Evolutionary conservation across 2,113 vertebrate genomes (phyloP).

Genomic region (Syrrhaptes paradoxus): DNA sequence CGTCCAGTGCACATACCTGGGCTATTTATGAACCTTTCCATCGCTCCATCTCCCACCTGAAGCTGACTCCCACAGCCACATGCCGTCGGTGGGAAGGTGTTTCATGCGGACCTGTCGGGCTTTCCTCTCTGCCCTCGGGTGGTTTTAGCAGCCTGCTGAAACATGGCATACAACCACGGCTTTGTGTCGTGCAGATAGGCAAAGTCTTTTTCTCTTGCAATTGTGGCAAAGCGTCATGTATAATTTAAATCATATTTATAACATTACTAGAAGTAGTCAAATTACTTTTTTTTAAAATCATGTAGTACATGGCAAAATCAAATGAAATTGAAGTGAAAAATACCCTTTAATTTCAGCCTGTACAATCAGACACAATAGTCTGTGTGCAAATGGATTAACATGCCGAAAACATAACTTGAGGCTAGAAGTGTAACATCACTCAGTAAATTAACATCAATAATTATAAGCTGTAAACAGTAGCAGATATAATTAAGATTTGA

Average conservation of each 20-base stretch:
- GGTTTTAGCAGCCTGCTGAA: neutral
- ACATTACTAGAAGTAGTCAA: neutral
- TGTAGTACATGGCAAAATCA: neutral
- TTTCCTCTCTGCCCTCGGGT: neutral
- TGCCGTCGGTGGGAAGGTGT: neutral
- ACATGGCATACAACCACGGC: neutral
- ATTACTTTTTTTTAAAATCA: neutral
- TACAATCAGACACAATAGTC: neutral
- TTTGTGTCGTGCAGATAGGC: neutral
- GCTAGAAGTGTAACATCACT: slow-evolving; percentile 59
- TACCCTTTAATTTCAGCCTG: neutral
- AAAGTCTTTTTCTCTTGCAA: neutral
- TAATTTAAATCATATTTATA: neutral
- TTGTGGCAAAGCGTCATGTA: neutral
- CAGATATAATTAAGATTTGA: slow-evolving; percentile 63
- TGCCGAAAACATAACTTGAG: slow-evolving; percentile 56
- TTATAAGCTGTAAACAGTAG: slow-evolving; percentile 72
- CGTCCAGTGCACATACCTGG: neutral
- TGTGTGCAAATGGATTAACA: slow-evolving; percentile 33
- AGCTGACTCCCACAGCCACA: neutral
- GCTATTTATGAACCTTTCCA: neutral
- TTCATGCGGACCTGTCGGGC: neutral
- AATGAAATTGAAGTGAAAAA: slow-evolving; percentile 24
- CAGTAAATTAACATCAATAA: slow-evolving; percentile 70
- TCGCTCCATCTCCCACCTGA: neutral